phyloP scores from a whole-genome alignment of 1,140 invertebrate species.

The Calosoma granatense region DNA sequence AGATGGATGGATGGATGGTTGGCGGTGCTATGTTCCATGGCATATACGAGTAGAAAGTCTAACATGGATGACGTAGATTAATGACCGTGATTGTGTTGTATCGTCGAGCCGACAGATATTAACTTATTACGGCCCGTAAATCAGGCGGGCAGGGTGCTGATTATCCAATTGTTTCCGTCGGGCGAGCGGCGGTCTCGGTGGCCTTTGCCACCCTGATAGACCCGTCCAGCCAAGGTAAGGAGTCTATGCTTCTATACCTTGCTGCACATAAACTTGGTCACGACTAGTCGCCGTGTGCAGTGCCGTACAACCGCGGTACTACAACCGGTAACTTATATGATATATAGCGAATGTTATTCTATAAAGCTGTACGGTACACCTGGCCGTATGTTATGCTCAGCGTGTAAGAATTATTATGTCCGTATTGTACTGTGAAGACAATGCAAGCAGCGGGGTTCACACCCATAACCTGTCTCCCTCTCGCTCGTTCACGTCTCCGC shows the following conservation, averaged over 20 bases:
- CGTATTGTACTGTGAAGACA: constrained; percentile 18
- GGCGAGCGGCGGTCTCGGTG: not conserved
- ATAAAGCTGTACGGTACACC: constrained; percentile 15
- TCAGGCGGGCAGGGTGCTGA: constrained; percentile 21
- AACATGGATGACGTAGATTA: constrained; percentile 22
- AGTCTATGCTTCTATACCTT: constrained; percentile 3
- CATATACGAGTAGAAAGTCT: constrained; percentile 18
- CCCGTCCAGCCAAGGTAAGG: no score
- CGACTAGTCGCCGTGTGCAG: not conserved
- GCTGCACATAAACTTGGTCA: constrained; percentile 1
- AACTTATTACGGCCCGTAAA: constrained; percentile 25
- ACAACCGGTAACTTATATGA: constrained; percentile 15
- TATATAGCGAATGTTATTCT: constrained; percentile 16
- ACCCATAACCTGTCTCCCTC: constrained; percentile 10
- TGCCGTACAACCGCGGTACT: constrained; percentile 2
- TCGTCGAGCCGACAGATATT: constrained; percentile 24
- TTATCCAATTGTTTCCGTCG: constrained; percentile 22
- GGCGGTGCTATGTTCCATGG: no score
- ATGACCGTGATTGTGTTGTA: constrained; percentile 24
- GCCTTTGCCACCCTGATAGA: not conserved
- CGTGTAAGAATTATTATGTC: constrained; percentile 18
- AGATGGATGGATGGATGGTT: not conserved
- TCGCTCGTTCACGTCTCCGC: not conserved
- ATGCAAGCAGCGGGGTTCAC: constrained; percentile 16
- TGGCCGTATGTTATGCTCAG: constrained; percentile 10